A percentile compares a stretch with the other conserved stretches of the same genome.
These are phyloP conservation scores for Liasis olivaceus DNA, from an alignment of 2,797 vertebrate genomes.

Conservation along the genomic window DNA sequence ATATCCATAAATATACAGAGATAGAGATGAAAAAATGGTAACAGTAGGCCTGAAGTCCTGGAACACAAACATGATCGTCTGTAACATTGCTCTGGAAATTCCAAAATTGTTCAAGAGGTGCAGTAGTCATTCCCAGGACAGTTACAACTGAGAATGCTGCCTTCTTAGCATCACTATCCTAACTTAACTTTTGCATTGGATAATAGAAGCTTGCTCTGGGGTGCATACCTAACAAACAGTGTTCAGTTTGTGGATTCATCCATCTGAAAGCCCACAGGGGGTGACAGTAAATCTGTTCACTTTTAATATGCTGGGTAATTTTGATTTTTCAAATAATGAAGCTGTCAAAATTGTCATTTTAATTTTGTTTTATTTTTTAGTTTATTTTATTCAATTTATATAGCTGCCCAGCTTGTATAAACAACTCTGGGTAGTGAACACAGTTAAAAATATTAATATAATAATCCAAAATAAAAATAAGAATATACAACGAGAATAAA, in stretches of 20 bases:
- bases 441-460: background rate
- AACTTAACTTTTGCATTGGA: background rate
- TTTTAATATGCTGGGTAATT: background rate
- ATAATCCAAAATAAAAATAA: background rate
- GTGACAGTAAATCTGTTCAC: background rate
- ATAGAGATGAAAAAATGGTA: background rate
- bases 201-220: background rate
- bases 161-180: background rate
- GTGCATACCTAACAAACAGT: background rate
- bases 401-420: background rate
- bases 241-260: background rate
- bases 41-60: background rate
- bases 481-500: background rate
- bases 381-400: background rate
- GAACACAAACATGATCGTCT: background rate
- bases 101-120: background rate
- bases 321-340: background rate
- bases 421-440: background rate
- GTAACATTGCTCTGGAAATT: background rate
- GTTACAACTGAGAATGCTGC: background rate
- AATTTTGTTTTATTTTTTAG: background rate
- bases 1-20: background rate
- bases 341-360: background rate
- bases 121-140: background rate
- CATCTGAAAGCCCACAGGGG: background rate